Evolutionary conservation across 2,797 vertebrate genomes (phyloP).

Genomic region (Chrosomus eos): DNA sequence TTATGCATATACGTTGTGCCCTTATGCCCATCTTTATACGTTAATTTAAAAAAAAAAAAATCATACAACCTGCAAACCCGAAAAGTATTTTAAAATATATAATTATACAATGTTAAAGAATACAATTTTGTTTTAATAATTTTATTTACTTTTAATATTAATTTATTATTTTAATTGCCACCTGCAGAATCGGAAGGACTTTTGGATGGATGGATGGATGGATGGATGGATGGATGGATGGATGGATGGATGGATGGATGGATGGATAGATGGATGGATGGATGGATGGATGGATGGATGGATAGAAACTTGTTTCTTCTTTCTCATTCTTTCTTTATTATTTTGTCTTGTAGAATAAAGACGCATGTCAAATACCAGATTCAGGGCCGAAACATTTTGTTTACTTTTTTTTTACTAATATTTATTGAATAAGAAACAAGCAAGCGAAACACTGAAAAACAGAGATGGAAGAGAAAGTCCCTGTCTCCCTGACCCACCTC

Average conservation of each 20-base stretch:
- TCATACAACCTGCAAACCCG: neutral
- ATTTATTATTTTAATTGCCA: neutral
- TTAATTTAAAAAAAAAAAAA: neutral
- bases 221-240: no score
- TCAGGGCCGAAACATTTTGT: neutral
- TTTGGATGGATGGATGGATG: no score
- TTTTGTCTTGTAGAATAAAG: no score
- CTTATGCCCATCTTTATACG: neutral
- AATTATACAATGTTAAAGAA: neutral
- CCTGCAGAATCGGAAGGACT: neutral
- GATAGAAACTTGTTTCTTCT: no score
- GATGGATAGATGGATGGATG: neutral
- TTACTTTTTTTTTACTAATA: no score
- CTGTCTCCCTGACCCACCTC: constrained; percentile 33
- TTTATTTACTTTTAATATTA: neutral
- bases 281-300: neutral
- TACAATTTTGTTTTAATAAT: no score
- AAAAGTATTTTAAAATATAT: neutral
- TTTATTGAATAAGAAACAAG: neutral
- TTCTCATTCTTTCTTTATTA: no score
- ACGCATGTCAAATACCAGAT: neutral
- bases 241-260: no score
- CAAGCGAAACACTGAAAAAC: neutral
- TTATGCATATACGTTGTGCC: constrained; percentile 3
- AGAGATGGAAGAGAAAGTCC: neutral